Percentiles rank a stretch among this genome's conserved stretches.
phyloP scores from a whole-genome alignment of 92 coral and sea anemone species.

The Galaxea fascicularis region DNA sequence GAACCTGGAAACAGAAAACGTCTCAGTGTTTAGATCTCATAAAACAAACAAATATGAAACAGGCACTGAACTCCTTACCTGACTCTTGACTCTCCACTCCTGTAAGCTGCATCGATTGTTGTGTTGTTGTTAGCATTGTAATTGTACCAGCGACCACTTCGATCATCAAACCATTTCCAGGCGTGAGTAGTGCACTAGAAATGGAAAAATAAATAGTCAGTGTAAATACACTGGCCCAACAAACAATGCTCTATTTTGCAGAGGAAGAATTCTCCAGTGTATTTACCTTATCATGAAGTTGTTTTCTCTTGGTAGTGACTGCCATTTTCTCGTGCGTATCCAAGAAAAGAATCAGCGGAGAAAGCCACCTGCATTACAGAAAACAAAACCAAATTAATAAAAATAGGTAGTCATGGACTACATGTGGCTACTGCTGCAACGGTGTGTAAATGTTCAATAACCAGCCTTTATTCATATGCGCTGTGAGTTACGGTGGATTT shows the following conservation, averaged over 20 bases:
- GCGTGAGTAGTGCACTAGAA: constrained; percentile 84
- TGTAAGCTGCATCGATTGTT: constrained; percentile 89
- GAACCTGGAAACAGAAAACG: constrained; percentile 62
- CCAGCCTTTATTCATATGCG: too few species aligned
- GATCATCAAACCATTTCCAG: constrained; percentile 99
- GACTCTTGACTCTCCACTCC: constrained; percentile 85
- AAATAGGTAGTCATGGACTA: too few species aligned
- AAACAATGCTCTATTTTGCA: neutral
- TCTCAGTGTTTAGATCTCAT: neutral
- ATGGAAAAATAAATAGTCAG: neutral
- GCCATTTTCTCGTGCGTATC: constrained; percentile 93
- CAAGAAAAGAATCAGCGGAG: constrained; percentile 84
- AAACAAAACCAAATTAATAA: neutral
- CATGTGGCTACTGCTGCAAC: too few species aligned
- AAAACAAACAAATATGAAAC: neutral
- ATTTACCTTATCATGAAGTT: constrained; percentile 88
- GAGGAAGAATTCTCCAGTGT: neutral
- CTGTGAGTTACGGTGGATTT: too few species aligned
- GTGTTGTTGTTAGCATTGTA: constrained; percentile 89
- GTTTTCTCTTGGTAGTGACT: constrained; percentile 81
- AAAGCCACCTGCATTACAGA: constrained; percentile 75
- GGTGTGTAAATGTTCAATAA: too few species aligned
- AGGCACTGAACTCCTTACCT: constrained; percentile 52
- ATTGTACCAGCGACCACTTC: constrained; percentile 99
- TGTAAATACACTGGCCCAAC: too few species aligned